Percentiles rank a stretch among this genome's conserved stretches.
Evolutionary conservation across 2,888 invertebrate species (phyloP).

Genomic region (Brenthis ino): DNA sequence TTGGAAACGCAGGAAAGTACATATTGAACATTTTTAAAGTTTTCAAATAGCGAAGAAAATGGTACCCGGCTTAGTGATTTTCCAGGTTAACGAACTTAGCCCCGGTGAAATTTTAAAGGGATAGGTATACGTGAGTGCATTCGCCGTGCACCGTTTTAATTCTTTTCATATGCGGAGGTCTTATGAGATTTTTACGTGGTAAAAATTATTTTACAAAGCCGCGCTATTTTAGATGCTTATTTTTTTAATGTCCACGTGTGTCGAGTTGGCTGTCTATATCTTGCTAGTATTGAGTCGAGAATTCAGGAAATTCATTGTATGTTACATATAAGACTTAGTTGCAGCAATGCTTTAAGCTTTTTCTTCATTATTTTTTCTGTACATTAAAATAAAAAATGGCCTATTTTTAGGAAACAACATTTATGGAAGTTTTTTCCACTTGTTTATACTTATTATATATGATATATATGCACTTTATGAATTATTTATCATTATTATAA

Average conservation of each 20-base stretch:
- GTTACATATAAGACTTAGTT: too few relatives aligned
- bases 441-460: too few relatives aligned
- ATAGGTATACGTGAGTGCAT: slow-evolving; percentile 23
- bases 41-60: slow-evolving; percentile 50
- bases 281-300: too few relatives aligned
- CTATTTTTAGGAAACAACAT: too few relatives aligned
- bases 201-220: slow-evolving; percentile 17
- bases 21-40: slow-evolving; percentile 59
- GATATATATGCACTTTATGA: too few relatives aligned
- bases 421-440: too few relatives aligned
- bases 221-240: background rate
- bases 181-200: slow-evolving; percentile 18
- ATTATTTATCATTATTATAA: too few relatives aligned
- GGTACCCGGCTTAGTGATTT: slow-evolving; percentile 42
- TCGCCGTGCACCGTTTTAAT: slow-evolving; percentile 27
- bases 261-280: too few relatives aligned
- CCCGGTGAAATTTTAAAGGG: slow-evolving; percentile 40
- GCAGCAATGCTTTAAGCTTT: too few relatives aligned
- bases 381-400: too few relatives aligned
- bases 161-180: slow-evolving; percentile 28
- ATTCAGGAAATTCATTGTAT: too few relatives aligned
- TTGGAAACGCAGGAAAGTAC: slow-evolving; percentile 55
- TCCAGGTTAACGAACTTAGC: slow-evolving; percentile 43
- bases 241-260: background rate
- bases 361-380: too few relatives aligned